These are phyloP conservation scores for Stenodera caucasica DNA, from an alignment of 2,888 invertebrate genomes.

Conservation along the genomic window DNA sequence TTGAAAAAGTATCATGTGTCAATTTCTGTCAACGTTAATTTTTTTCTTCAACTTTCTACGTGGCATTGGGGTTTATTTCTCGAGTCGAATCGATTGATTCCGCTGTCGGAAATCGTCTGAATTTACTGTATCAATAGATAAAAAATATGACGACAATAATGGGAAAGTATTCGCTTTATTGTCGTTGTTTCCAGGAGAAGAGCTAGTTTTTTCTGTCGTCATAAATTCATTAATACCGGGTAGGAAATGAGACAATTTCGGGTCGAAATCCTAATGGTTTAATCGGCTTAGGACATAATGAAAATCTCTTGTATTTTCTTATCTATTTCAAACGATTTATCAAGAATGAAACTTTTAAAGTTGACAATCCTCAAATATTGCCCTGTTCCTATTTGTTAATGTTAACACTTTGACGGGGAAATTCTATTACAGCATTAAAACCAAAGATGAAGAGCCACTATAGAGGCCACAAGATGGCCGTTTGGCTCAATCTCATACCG, in stretches of 20 bases:
- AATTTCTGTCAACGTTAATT: not conserved
- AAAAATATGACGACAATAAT: not conserved
- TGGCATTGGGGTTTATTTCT: too few species aligned
- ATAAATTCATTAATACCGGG: not conserved
- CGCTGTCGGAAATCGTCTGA: not conserved
- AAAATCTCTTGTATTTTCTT: conserved; percentile 15
- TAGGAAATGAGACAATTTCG: not conserved
- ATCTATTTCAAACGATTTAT: conserved; percentile 35
- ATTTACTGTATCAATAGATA: not conserved
- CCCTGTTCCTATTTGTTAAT: too few species aligned
- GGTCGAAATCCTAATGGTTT: conserved; percentile 27
- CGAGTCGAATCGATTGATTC: not conserved
- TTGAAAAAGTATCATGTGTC: not conserved
- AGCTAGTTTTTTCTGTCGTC: too few species aligned
- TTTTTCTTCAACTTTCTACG: too few species aligned
- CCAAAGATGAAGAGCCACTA: conserved; percentile 81
- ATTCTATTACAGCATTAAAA: conserved; percentile 63
- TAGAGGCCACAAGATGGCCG: conserved; percentile 85
- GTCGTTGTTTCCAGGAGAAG: not conserved
- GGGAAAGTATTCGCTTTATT: not conserved
- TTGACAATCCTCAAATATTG: too few species aligned
- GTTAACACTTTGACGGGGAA: conserved; percentile 30
- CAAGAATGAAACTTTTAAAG: too few species aligned
- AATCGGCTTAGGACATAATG: conserved; percentile 39
- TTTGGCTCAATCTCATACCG: conserved; percentile 85